A percentile compares a stretch with the other conserved stretches of the same genome.
These are phyloP conservation scores for Macrotis lagotis DNA, from an alignment of 2,113 vertebrate genomes.

Conservation along the genomic window DNA sequence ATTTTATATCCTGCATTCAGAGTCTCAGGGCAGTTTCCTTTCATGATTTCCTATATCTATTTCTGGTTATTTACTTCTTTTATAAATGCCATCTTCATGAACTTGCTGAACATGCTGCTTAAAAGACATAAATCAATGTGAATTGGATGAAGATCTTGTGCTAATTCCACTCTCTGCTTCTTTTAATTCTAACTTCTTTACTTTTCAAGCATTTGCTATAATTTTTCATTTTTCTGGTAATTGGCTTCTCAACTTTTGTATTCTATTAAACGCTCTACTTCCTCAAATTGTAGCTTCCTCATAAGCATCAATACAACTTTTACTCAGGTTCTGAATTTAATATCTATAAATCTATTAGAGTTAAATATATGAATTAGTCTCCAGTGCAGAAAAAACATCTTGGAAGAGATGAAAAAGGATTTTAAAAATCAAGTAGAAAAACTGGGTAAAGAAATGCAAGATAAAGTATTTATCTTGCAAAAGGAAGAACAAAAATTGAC, in stretches of 20 bases:
- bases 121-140: background rate
- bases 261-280: background rate
- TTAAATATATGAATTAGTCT: no score
- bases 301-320: background rate
- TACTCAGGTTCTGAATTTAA: background rate
- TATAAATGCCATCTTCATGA: no score
- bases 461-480: no score
- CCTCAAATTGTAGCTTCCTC: background rate
- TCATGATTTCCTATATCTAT: background rate
- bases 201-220: background rate
- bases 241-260: background rate
- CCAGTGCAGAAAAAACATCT: no score
- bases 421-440: no score
- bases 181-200: no score
- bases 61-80: background rate
- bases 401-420: no score
- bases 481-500: no score
- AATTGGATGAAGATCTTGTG: background rate
- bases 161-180: background rate
- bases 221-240: background rate
- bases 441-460: no score
- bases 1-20: background rate
- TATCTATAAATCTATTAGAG: no score
- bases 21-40: background rate
- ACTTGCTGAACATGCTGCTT: background rate